Conservation (phyloP, 2,888 invertebrate species). For the Ernsta delagoae region DNA sequence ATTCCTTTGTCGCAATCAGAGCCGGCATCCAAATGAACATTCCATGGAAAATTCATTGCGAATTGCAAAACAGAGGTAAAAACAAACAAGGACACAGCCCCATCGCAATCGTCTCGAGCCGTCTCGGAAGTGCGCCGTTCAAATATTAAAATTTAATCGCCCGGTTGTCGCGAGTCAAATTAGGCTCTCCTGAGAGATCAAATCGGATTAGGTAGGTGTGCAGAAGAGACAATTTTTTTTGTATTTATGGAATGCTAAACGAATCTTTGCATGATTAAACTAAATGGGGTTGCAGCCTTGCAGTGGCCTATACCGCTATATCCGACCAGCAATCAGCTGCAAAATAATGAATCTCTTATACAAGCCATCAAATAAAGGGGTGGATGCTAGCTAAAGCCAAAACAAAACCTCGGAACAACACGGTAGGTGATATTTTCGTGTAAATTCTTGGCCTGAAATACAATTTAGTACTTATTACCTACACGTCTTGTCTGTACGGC, state of each 20-base stretch:
- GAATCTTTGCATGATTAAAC: too few relatives aligned
- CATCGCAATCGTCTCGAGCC: slow-evolving; percentile 64
- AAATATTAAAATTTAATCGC: slow-evolving; percentile 86
- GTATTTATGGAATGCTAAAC: too few relatives aligned
- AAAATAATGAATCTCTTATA: too few relatives aligned
- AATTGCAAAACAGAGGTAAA: slow-evolving; percentile 66
- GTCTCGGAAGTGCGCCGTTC: slow-evolving; percentile 70
- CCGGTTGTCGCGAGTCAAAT: slow-evolving; percentile 84
- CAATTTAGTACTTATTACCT: too few relatives aligned
- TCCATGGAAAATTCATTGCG: slow-evolving; percentile 45
- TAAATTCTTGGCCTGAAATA: too few relatives aligned
- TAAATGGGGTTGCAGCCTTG: too few relatives aligned
- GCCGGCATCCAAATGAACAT: slow-evolving; percentile 36
- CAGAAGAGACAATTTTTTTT: slow-evolving; percentile 38
- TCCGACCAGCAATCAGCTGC: too few relatives aligned
- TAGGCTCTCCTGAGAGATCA: slow-evolving; percentile 77
- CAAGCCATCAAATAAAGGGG: too few relatives aligned
- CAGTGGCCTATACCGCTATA: too few relatives aligned
- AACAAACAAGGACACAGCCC: slow-evolving; percentile 65
- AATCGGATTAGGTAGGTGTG: slow-evolving; percentile 51
- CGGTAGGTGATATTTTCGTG: too few relatives aligned
- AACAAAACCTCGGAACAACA: too few relatives aligned
- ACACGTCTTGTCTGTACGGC: background rate
- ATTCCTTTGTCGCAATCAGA: slow-evolving; percentile 35
- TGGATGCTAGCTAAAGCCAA: too few relatives aligned